A percentile compares a stretch with the other conserved stretches of the same genome.
phyloP scores from a whole-genome alignment of 2,113 vertebrate genomes.

The Elaphurus davidianus region DNA sequence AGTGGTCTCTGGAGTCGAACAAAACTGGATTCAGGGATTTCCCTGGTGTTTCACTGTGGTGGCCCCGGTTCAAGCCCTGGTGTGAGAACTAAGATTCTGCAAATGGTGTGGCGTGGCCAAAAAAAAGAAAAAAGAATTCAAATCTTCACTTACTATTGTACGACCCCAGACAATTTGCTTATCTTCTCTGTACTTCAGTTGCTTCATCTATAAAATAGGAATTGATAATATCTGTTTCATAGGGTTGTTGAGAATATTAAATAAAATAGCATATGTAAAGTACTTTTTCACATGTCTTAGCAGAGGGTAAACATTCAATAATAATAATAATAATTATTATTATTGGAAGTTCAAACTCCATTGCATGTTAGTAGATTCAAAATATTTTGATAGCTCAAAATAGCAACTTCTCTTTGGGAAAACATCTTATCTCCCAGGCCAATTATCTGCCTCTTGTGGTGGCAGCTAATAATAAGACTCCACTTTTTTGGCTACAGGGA shows the following conservation, averaged over 20 bases:
- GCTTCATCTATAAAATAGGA: neutral
- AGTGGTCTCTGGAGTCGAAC: neutral
- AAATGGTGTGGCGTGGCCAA: neutral
- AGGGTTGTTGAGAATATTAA: neutral
- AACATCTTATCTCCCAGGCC: neutral
- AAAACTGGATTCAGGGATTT: conserved; percentile 1
- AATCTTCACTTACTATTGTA: neutral
- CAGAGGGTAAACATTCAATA: neutral
- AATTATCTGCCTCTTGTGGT: neutral
- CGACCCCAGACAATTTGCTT: neutral
- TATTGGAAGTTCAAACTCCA: neutral
- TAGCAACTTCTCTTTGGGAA: neutral
- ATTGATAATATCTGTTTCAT: neutral
- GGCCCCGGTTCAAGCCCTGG: neutral
- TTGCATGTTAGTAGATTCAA: neutral
- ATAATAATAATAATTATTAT: neutral
- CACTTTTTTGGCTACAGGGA: neutral
- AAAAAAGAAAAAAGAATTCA: neutral
- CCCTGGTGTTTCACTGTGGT: neutral
- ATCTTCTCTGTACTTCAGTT: neutral
- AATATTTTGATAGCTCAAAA: neutral
- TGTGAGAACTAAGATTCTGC: neutral
- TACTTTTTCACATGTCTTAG: neutral
- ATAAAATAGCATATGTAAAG: neutral
- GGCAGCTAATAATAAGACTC: neutral